Percentiles rank a stretch among this genome's conserved stretches.
Evolutionary conservation across 2,797 vertebrate species (phyloP).

Genomic region (Pseudochirops corinnae): DNA sequence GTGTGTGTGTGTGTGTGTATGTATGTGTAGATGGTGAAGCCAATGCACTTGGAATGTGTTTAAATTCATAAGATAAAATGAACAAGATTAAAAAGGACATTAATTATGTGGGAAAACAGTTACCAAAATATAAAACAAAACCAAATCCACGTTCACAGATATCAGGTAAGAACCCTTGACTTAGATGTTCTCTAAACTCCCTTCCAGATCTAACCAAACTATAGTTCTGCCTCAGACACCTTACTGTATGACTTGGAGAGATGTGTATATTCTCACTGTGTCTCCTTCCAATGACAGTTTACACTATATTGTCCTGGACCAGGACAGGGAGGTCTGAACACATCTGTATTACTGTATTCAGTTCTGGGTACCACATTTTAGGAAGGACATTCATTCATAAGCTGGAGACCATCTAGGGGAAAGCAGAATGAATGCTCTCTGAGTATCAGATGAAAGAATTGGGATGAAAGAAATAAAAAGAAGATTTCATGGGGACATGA

Average conservation of each 20-base stretch:
- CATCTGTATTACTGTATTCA: background rate
- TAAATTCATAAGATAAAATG: background rate
- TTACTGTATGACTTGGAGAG: no score
- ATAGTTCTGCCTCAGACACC: no score
- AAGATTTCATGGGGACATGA: no score
- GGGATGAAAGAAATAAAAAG: no score
- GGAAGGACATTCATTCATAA: no score
- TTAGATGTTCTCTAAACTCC: background rate
- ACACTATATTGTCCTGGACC: background rate
- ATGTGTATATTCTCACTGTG: background rate
- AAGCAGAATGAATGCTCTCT: no score
- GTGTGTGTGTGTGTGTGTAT: background rate
- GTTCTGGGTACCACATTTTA: background rate
- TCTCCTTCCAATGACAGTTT: background rate
- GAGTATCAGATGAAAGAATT: no score
- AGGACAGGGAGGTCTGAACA: background rate
- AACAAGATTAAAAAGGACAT: background rate
- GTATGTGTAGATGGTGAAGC: background rate
- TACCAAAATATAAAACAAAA: no score
- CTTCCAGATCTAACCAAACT: background rate
- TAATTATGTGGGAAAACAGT: background rate
- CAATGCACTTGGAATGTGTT: background rate
- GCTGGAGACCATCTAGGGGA: no score
- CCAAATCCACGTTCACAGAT: background rate
- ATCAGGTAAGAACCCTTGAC: background rate